Evolutionary conservation across 1,140 invertebrate genomes (phyloP).

Genomic region (Acyrthosiphon pisum): DNA sequence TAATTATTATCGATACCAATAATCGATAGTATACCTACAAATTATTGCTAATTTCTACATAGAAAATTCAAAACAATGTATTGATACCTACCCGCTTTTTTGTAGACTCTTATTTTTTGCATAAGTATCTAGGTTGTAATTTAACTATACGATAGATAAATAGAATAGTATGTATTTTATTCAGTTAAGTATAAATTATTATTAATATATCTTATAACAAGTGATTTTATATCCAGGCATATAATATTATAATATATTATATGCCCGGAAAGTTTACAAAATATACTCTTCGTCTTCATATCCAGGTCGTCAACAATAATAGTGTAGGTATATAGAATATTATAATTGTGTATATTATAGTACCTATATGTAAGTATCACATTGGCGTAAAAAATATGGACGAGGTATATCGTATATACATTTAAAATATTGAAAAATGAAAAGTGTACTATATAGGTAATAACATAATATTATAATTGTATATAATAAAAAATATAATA

Average conservation of each 20-base stretch:
- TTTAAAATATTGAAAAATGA: neutral
- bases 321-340: neutral
- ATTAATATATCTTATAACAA: constrained; percentile 3
- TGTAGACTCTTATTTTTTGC: too few relatives aligned
- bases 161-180: neutral
- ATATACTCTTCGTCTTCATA: neutral
- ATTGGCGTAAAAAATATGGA: neutral
- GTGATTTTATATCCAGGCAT: neutral
- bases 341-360: neutral
- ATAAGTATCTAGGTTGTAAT: too few relatives aligned
- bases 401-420: neutral
- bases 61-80: too few relatives aligned
- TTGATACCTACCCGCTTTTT: too few relatives aligned
- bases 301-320: neutral
- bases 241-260: neutral
- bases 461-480: constrained; percentile 17
- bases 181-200: neutral
- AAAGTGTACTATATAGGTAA: neutral
- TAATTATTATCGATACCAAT: too few relatives aligned
- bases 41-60: too few relatives aligned
- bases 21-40: too few relatives aligned
- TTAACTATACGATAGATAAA: neutral
- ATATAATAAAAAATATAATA: neutral
- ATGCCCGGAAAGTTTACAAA: neutral
- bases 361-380: neutral